Conservation (phyloP, 2,797 vertebrate genomes). For the Sylvia borin region DNA sequence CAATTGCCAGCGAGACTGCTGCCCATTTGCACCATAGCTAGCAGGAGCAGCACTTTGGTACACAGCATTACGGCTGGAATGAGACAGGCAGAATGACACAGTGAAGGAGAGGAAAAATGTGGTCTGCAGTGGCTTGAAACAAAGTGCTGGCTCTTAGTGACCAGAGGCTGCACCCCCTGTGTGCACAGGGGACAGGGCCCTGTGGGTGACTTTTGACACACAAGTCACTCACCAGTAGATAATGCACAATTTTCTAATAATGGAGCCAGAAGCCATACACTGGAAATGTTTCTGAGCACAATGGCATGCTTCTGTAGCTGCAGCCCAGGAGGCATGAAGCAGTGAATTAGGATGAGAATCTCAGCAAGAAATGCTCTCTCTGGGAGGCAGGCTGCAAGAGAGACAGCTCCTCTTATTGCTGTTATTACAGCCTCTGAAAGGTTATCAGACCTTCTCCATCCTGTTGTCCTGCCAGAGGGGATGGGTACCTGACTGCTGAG, state of each 20-base stretch:
- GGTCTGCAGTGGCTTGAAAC: not conserved
- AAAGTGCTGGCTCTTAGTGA: not conserved
- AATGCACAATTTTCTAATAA: conserved; percentile 27
- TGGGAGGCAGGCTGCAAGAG: not conserved
- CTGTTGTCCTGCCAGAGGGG: not conserved
- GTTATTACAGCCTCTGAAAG: not conserved
- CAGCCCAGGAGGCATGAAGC: not conserved
- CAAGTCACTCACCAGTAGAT: not conserved
- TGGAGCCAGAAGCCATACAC: not conserved
- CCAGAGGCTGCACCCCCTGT: not conserved
- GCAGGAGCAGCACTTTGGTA: not conserved
- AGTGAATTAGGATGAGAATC: conserved; percentile 35
- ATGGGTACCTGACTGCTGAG: not conserved
- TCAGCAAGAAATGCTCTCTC: not conserved
- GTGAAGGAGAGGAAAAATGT: not conserved
- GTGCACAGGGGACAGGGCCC: not conserved
- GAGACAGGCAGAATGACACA: rapidly evolving
- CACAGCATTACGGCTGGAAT: rapidly evolving
- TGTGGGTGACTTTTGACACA: not conserved
- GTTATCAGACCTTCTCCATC: not conserved
- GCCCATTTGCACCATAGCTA: not conserved
- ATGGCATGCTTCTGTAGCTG: not conserved
- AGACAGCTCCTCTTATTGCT: not conserved
- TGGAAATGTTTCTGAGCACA: conserved; percentile 10
- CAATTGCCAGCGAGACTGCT: not conserved